A percentile compares a stretch with the other conserved stretches of the same genome.
Conservation (phyloP, 1,140 invertebrate genomes). For the Drosophila nannoptera region DNA sequence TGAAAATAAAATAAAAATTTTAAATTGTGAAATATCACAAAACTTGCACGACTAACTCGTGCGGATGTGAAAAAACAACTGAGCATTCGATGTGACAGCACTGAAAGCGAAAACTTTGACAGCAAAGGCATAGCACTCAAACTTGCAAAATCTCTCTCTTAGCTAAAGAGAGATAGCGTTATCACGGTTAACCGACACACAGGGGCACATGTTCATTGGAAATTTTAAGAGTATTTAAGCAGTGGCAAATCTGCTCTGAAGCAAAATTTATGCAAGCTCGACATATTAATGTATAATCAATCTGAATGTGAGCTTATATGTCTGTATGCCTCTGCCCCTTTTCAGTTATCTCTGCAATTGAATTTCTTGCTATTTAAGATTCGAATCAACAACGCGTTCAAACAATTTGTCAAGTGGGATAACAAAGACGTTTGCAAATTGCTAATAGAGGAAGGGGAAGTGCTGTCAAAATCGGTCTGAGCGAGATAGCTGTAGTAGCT, state of each 20-base stretch:
- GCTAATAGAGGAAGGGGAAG: not conserved
- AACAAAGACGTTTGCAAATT: constrained; percentile 5
- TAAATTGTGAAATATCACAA: no score
- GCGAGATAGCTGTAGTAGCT: not conserved
- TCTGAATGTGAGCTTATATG: not conserved
- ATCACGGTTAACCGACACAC: not conserved
- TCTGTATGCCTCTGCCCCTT: not conserved
- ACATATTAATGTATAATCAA: not conserved
- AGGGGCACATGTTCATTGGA: not conserved
- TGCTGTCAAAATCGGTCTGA: not conserved
- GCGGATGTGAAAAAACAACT: constrained; percentile 43
- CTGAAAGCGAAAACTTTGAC: constrained; percentile 26
- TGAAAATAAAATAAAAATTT: no score
- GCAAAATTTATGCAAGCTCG: not conserved
- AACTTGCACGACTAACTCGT: constrained; percentile 36
- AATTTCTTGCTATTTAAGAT: constrained; percentile 2
- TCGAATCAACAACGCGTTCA: not conserved
- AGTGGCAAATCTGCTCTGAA: constrained; percentile 1
- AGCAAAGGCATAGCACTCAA: constrained; percentile 13
- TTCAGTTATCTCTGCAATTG: not conserved
- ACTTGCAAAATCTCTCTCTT: not conserved
- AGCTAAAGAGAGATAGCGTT: no score
- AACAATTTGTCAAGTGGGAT: constrained; percentile 16
- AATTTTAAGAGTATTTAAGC: not conserved
- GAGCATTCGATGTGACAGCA: constrained; percentile 3